Percentiles rank a stretch among this genome's conserved stretches.
Conservation (phyloP, 92 coral and sea anemone species). For the Scolanthus callimorphus region DNA sequence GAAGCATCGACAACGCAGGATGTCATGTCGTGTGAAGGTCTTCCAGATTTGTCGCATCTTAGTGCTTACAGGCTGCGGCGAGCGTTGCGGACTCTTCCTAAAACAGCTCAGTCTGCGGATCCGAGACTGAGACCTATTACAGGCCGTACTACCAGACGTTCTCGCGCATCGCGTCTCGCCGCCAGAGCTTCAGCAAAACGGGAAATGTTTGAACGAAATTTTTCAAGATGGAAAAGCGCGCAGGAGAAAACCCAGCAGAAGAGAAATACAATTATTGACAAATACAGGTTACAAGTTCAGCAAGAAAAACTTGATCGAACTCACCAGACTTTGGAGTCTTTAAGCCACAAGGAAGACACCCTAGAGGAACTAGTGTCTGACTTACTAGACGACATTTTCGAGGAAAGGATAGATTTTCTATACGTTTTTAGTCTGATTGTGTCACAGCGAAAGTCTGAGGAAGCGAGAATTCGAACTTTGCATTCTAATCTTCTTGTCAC, state of each 20-base stretch:
- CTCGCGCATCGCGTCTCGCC: background rate
- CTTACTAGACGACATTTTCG: background rate
- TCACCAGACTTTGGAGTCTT: background rate
- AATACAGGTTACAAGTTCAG: background rate
- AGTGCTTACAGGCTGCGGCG: background rate
- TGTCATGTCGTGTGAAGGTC: no score
- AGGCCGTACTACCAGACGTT: background rate
- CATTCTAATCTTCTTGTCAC: no score
- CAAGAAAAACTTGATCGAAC: background rate
- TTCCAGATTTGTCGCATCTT: no score
- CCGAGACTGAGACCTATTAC: background rate
- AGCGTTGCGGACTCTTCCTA: background rate
- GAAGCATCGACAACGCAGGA: no score
- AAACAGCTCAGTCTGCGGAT: background rate
- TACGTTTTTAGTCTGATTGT: background rate
- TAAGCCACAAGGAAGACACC: background rate
- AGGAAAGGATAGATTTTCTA: background rate
- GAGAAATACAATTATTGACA: no score
- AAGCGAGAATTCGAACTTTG: no score
- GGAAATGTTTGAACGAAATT: background rate
- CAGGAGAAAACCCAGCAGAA: background rate
- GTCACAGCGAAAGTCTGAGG: background rate
- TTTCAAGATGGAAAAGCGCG: background rate
- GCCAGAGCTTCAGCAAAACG: background rate
- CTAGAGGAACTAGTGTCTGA: background rate